phyloP scores from a whole-genome alignment of 30 jellyfish, hydroid and myxozoan species.

The Hydra vulgaris region DNA sequence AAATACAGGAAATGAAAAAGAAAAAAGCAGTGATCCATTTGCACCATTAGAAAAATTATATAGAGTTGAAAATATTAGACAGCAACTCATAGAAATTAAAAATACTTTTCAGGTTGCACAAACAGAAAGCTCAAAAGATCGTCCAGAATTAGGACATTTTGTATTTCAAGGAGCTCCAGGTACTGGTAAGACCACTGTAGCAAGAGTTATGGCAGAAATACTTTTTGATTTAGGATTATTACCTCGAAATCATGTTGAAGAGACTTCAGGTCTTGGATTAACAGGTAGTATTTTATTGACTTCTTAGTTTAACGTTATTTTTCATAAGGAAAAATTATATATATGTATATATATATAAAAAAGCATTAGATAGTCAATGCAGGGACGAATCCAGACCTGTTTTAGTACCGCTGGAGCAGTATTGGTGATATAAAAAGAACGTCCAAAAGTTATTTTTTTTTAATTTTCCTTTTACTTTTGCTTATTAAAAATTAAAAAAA shows the following conservation, averaged over 20 bases:
- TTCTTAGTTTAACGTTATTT: background rate
- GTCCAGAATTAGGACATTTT: slow-evolving; percentile 24
- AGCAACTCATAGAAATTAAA: slow-evolving; percentile 1
- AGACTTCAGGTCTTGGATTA: slow-evolving; percentile 24
- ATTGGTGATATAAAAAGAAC: too few species aligned
- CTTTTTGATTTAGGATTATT: slow-evolving; percentile 20
- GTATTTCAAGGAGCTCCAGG: slow-evolving; percentile 28
- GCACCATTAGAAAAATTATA: slow-evolving; percentile 20
- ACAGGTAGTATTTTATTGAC: slow-evolving; percentile 6
- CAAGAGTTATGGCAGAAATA: slow-evolving; percentile 19
- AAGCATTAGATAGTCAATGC: too few species aligned
- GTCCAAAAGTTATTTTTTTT: too few species aligned
- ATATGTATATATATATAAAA: too few species aligned
- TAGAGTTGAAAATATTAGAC: slow-evolving; percentile 6
- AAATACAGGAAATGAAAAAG: background rate
- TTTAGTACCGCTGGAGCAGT: too few species aligned
- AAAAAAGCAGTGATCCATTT: slow-evolving; percentile 3
- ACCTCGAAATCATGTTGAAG: slow-evolving; percentile 19
- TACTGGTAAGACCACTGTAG: slow-evolving; percentile 21
- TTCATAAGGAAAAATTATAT: too few species aligned
- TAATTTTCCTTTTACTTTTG: too few species aligned
- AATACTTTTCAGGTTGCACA: slow-evolving; percentile 15
- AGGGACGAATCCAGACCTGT: too few species aligned
- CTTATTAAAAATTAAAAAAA: too few species aligned
- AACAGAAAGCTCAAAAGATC: slow-evolving; percentile 15